These are phyloP conservation scores for Ephestia elutella DNA, from an alignment of 1,140 invertebrate species.

Conservation along the genomic window DNA sequence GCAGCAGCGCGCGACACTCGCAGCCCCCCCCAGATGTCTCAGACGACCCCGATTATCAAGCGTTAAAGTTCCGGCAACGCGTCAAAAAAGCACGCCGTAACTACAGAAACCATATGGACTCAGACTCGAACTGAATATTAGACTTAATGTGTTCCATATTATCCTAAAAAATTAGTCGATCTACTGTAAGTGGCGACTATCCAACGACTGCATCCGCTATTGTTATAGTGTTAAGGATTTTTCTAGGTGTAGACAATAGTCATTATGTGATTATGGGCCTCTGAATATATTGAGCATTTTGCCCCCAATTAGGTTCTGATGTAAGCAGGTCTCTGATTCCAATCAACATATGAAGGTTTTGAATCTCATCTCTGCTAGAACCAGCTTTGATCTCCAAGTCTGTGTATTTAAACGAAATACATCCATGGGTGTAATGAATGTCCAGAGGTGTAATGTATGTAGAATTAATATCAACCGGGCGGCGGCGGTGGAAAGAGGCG, in stretches of 20 bases:
- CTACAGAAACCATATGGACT: constrained; percentile 75
- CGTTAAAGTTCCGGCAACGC: constrained; percentile 69
- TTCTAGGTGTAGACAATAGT: neutral
- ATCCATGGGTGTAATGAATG: neutral
- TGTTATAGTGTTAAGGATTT: constrained; percentile 13
- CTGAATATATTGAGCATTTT: too few relatives aligned
- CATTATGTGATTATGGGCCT: neutral
- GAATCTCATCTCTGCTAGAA: neutral
- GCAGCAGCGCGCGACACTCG: constrained; percentile 38
- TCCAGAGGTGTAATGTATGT: neutral
- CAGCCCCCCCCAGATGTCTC: constrained; percentile 47
- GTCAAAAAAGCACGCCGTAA: constrained; percentile 74
- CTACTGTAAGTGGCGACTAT: constrained; percentile 22
- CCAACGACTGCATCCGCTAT: constrained; percentile 21
- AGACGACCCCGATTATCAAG: constrained; percentile 69
- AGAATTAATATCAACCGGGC: too few relatives aligned
- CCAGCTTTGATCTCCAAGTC: neutral
- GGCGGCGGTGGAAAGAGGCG: too few relatives aligned
- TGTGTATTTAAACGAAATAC: constrained; percentile 14
- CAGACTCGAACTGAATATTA: constrained; percentile 73
- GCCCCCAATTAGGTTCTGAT: too few relatives aligned
- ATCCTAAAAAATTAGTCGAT: constrained; percentile 20
- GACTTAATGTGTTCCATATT: constrained; percentile 20
- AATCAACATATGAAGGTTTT: neutral
- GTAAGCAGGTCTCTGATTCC: too few relatives aligned